phyloP scores from a whole-genome alignment of 2,888 invertebrate genomes.

The Drosophila tanythrix region DNA sequence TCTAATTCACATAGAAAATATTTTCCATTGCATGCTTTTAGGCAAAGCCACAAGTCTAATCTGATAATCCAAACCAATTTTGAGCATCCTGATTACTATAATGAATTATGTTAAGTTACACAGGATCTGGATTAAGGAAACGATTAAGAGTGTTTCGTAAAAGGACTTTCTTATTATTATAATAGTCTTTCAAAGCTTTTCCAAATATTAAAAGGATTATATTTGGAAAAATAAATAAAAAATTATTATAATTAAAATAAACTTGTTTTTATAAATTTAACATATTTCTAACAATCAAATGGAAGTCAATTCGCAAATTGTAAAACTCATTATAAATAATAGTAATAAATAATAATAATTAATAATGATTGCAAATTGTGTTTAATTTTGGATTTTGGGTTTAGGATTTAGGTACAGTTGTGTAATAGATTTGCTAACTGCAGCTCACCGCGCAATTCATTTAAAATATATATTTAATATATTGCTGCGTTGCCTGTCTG shows the following conservation, averaged over 20 bases:
- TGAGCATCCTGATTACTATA: neutral
- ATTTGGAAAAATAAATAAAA: too few species aligned
- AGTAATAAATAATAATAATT: neutral
- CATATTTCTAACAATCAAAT: neutral
- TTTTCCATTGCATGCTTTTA: constrained; percentile 52
- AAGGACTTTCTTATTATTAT: neutral
- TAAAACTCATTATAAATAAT: neutral
- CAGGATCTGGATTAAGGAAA: neutral
- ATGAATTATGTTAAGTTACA: neutral
- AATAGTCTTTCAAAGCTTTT: neutral
- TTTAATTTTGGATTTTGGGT: neutral
- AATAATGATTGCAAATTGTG: too few species aligned
- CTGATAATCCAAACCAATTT: neutral
- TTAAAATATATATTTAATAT: constrained; percentile 6
- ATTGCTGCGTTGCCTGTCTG: constrained; percentile 3
- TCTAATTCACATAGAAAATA: neutral
- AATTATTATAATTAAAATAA: neutral
- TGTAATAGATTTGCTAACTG: neutral
- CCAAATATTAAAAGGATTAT: too few species aligned
- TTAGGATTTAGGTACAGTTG: constrained; percentile 4
- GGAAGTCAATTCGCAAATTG: neutral
- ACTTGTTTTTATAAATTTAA: neutral
- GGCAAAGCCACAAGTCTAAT: constrained; percentile 18
- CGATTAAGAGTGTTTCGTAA: neutral
- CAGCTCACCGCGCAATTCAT: neutral